Evolutionary conservation across 2,888 invertebrate genomes (phyloP), one percentile per base, ranked within the genome.

Genomic region (Apoda limacodes): DNA sequence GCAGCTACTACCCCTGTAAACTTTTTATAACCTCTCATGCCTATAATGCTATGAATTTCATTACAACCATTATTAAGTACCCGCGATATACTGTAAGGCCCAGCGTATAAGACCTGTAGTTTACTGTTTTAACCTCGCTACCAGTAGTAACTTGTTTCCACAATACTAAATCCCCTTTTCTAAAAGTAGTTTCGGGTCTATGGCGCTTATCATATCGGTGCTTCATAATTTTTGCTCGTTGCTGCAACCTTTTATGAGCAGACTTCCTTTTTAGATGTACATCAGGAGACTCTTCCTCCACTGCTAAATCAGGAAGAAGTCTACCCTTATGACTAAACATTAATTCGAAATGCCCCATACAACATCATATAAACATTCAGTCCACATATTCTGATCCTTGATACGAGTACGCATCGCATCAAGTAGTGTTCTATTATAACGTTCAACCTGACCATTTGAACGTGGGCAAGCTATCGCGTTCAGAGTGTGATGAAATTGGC

Each of bases 281-380:
- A n/a, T n/a, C n/a, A n/a, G n/a, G n/a, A n/a, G n/a, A n/a, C n/a
- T n/a, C n/a, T n/a, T n/a, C n/a, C n/a, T n/a, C n/a, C n/a, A n/a
- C n/a, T n/a, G n/a, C n/a, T n/a, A n/a, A n/a, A n/a, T n/a, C n/a
- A n/a, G n/a, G n/a, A n/a, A n/a, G n/a, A n/a, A n/a, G n/a, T n/a
- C n/a, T n/a, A n/a, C n/a, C n/a, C n/a, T n/a, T n/a, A n/a, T n/a
- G n/a, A n/a, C n/a, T n/a, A n/a, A n/a, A n/a, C n/a, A n/a, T n/a
- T n/a, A n/a, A n/a, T n/a, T n/a, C n/a, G n/a, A n/a, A n/a, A 51
- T 50, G 5, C 48, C 48, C 48, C 42, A 49, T 3, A 48, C 5
- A 4, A 42, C 17, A 21, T 43, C 38, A 4, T 42, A 42, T n/a
- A 49, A 27, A 25, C 31, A 24, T 2, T 45, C 41, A 2, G 36